These are phyloP conservation scores for Harpalus rufipes DNA, from an alignment of 2,888 invertebrate species.

Conservation along the genomic window DNA sequence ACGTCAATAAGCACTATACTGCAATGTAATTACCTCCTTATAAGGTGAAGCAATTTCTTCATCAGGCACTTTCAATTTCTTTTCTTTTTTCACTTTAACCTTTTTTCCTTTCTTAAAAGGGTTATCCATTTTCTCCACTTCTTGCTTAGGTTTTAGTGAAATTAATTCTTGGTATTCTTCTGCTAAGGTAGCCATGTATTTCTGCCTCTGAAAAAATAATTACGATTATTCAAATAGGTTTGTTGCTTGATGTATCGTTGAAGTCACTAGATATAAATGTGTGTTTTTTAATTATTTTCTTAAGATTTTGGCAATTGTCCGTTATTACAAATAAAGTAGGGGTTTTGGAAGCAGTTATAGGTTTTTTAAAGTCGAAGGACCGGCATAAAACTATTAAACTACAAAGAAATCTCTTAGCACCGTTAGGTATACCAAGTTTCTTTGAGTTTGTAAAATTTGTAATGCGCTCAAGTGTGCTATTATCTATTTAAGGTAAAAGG, in stretches of 20 bases:
- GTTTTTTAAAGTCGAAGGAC: too few species aligned
- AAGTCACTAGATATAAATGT: conserved; percentile 3
- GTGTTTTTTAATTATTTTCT: neutral
- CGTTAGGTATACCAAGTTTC: too few species aligned
- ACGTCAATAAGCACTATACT: too few species aligned
- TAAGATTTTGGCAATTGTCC: too few species aligned
- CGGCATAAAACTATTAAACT: too few species aligned
- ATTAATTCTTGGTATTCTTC: conserved; percentile 82
- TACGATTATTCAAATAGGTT: neutral
- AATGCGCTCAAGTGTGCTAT: too few species aligned
- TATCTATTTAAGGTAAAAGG: too few species aligned
- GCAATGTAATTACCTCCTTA: conserved; percentile 18
- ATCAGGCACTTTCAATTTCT: neutral
- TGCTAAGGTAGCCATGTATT: conserved; percentile 80
- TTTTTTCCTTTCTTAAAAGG: conserved; percentile 78
- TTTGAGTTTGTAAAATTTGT: too few species aligned
- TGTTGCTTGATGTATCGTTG: conserved; percentile 27
- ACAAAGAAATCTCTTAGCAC: too few species aligned
- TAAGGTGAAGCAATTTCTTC: conserved; percentile 41
- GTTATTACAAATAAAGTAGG: too few species aligned
- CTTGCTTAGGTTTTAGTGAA: conserved; percentile 80
- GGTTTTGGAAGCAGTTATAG: too few species aligned
- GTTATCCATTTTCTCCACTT: conserved; percentile 76
- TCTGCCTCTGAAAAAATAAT: conserved; percentile 77
- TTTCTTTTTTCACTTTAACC: conserved; percentile 12